phyloP scores from a whole-genome alignment of 1,140 invertebrate species.

The Caenorhabditis inopinata region DNA sequence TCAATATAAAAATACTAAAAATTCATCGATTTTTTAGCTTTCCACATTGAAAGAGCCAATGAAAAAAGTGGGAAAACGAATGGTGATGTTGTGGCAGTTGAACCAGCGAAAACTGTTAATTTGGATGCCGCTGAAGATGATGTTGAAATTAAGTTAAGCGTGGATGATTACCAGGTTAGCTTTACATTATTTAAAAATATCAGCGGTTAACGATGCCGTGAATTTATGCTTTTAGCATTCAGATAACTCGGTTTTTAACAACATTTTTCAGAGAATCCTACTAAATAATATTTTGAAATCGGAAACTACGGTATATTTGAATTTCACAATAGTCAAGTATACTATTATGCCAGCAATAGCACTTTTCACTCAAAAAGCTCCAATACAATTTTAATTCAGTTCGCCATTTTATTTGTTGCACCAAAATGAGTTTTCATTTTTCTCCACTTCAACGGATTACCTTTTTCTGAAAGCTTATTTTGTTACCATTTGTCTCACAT shows the following conservation, averaged over 20 bases:
- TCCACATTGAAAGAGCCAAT: constrained; percentile 58
- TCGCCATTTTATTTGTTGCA: too few relatives aligned
- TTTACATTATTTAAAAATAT: not conserved
- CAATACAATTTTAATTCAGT: too few relatives aligned
- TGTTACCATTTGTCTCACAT: too few relatives aligned
- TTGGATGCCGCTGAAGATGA: constrained; percentile 17
- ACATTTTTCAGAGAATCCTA: not conserved
- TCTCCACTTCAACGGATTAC: too few relatives aligned
- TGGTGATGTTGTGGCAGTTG: constrained; percentile 33
- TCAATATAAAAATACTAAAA: not conserved
- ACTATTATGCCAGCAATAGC: too few relatives aligned
- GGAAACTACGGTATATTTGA: too few relatives aligned
- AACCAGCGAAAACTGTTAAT: constrained; percentile 47
- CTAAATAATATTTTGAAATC: not conserved
- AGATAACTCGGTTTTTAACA: not conserved
- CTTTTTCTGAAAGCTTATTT: too few relatives aligned
- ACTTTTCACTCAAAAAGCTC: too few relatives aligned
- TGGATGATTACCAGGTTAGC: constrained; percentile 37
- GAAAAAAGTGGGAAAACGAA: constrained; percentile 11
- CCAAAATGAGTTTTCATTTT: too few relatives aligned
- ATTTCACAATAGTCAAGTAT: too few relatives aligned
- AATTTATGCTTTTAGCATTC: not conserved
- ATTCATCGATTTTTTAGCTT: constrained; percentile 35
- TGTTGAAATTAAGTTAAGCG: constrained; percentile 48
- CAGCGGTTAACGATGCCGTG: not conserved